A percentile compares a stretch with the other conserved stretches of the same genome.
These are phyloP conservation scores for Ornithorhynchus anatinus DNA, from an alignment of 2,113 vertebrate species.

Conservation along the genomic window DNA sequence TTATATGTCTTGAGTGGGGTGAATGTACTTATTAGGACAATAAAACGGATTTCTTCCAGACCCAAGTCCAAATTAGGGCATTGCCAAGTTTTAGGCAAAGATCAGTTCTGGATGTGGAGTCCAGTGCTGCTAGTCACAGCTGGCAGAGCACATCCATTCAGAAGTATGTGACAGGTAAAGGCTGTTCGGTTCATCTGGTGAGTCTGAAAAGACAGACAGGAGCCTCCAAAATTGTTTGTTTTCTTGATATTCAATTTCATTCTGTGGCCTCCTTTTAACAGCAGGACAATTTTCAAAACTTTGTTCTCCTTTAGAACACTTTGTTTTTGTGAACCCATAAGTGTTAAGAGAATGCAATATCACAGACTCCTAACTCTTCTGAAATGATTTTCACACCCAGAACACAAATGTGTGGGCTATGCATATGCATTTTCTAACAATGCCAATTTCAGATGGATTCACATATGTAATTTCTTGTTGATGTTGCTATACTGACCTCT, in stretches of 20 bases:
- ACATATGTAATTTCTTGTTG: conserved; percentile 58
- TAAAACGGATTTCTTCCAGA: neutral
- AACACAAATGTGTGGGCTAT: neutral
- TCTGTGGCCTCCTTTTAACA: conserved; percentile 13
- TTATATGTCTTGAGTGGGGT: neutral
- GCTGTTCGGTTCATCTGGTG: neutral
- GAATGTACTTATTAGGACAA: neutral
- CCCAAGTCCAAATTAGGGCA: neutral
- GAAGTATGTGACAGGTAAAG: neutral
- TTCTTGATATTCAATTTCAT: conserved; percentile 1
- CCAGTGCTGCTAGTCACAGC: too few species aligned
- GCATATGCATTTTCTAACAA: neutral
- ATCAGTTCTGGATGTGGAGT: too few species aligned
- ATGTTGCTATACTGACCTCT: conserved; percentile 89
- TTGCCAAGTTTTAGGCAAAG: too few species aligned
- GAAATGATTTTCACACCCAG: neutral
- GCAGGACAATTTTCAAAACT: conserved; percentile 3
- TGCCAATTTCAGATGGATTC: conserved; percentile 38
- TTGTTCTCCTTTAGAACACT: conserved; percentile 21
- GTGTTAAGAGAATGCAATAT: neutral
- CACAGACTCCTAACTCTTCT: neutral
- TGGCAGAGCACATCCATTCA: too few species aligned
- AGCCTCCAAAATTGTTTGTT: neutral
- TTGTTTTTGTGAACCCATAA: neutral
- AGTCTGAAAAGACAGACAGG: neutral